A percentile compares a stretch with the other conserved stretches of the same genome.
phyloP scores from a whole-genome alignment of 2,888 invertebrate genomes.

The Drosophila koepferae region DNA sequence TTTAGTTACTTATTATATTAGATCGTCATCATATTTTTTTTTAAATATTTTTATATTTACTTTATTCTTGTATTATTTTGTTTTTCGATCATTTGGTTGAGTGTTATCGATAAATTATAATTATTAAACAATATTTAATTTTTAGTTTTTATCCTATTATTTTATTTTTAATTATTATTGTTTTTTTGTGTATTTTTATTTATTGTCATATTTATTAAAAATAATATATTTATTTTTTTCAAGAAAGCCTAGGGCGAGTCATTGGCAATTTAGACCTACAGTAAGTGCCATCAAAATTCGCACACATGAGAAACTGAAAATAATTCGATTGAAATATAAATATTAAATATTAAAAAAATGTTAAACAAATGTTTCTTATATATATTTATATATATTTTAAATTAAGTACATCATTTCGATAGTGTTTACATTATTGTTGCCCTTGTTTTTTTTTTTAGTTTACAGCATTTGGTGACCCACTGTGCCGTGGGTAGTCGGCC shows the following conservation, averaged over 20 bases:
- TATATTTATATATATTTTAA: background rate
- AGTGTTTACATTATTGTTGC: too few species aligned
- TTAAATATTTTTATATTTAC: too few species aligned
- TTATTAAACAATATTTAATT: background rate
- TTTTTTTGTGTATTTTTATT: background rate
- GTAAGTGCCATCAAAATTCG: background rate
- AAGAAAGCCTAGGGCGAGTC: background rate
- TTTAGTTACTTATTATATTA: too few species aligned
- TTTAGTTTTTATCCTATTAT: too few species aligned
- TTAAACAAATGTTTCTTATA: background rate
- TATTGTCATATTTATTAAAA: too few species aligned
- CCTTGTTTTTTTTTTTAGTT: background rate
- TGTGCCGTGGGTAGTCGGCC: slow-evolving; percentile 34
- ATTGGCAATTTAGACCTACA: background rate
- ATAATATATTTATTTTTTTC: background rate
- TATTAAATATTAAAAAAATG: background rate
- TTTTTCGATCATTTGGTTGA: background rate
- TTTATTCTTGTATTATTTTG: too few species aligned
- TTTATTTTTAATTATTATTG: too few species aligned
- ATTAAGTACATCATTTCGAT: background rate
- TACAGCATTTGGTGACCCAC: slow-evolving; percentile 27
- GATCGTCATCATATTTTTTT: too few species aligned
- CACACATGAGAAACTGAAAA: background rate
- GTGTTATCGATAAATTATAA: background rate
- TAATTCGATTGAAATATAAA: background rate